Base-by-base conservation (phyloP, 1,140 invertebrate species). In the Leptonema lineaticorne region DNA sequence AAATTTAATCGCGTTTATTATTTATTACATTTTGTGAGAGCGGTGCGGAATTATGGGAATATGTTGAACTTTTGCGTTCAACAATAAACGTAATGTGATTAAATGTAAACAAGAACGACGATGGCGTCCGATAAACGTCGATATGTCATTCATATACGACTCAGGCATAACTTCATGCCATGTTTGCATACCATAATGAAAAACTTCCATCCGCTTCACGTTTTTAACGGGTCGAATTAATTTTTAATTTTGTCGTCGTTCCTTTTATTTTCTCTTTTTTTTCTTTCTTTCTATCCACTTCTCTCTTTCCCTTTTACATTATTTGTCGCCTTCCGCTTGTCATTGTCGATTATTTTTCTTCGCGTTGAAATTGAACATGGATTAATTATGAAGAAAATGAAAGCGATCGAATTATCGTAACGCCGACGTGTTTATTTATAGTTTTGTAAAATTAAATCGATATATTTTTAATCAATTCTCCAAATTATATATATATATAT, bases 31-130 rank as follows among this genome's bases (percentile, higher is more conserved):
- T 41, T 33, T 33, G 11, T 11, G 30, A 33, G 30, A 33, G 2
- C 37, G 37, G 37, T 41, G n/a, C n/a, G 11, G 37, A 41, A 9
- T 53, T 59, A 59, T 59, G 57, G 20, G 57, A 59, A 37, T 29
- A 29, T 28, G 57, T 59, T 59, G 57, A 59, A 33, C 57, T 59
- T 59, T 59, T 16, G 28, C n/a, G 24, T 20, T 16, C n/a, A 9
- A 59, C 57, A 59, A 59, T 59, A 28, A 27, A 27, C 53, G 53
- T 57, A 59, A 59, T 59, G 30, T 59, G 57, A 59, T 59, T 59
- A 59, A 59, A 59, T 59, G 57, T 59, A 59, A 59, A 59, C 57
- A 59, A 59, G 57, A 59, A 59, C 33, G 57, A 59, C 20, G 57
- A 59, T 28, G 57, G 57, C 57, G 48, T 18, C 18, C 48, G 48